Percentiles rank a stretch among this genome's conserved stretches.
phyloP scores from a whole-genome alignment of 2,888 invertebrate species.

The Thereva nobilitata region DNA sequence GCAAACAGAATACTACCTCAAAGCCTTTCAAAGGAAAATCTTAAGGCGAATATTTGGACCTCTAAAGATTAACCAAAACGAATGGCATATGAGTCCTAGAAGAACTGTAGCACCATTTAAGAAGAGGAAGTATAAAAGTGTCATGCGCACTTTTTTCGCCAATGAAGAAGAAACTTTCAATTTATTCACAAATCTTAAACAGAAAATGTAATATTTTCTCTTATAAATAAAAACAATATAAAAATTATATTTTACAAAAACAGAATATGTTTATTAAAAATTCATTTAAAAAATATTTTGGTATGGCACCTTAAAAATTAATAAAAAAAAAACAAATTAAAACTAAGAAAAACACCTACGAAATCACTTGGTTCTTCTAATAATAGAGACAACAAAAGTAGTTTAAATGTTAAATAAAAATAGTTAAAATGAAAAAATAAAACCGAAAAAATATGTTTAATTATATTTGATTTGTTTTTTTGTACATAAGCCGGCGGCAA shows the following conservation, averaged over 20 bases:
- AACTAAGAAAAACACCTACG: conserved; percentile 14
- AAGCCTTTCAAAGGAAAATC: too few species aligned
- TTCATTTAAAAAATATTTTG: conserved; percentile 42
- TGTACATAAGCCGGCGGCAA: conserved; percentile 27
- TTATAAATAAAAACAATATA: too few species aligned
- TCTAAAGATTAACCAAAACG: too few species aligned
- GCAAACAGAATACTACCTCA: too few species aligned
- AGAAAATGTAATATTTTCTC: too few species aligned
- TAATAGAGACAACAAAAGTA: conserved; percentile 19
- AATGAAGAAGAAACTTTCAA: too few species aligned
- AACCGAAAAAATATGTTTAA: background rate
- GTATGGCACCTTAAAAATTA: conserved; percentile 45
- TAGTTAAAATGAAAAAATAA: conserved; percentile 5
- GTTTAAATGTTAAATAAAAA: background rate
- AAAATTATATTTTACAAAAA: background rate
- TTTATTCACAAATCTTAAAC: too few species aligned
- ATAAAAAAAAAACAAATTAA: conserved; percentile 24
- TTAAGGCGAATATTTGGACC: too few species aligned
- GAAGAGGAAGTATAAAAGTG: too few species aligned
- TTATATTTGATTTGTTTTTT: background rate
- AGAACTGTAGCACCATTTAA: too few species aligned
- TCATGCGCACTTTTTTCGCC: too few species aligned
- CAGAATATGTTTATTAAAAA: conserved; percentile 13
- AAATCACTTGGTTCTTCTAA: conserved; percentile 33
- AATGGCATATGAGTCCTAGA: too few species aligned